Evolutionary conservation across 1,140 invertebrate genomes (phyloP), one percentile per base, ranked within the genome.

Genomic region (Drosophila funebris): DNA sequence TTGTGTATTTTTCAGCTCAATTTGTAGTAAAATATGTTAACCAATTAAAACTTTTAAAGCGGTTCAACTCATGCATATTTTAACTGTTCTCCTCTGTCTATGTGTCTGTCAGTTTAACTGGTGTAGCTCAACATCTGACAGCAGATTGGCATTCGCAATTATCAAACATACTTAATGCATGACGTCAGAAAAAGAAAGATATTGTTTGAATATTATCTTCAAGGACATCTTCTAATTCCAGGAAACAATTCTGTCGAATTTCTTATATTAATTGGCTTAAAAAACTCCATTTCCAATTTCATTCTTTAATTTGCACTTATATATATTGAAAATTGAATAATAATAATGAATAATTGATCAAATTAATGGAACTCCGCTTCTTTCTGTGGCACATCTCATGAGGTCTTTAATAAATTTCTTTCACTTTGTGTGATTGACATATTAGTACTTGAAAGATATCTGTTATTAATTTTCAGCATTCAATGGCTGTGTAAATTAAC

Each of bases 101-200:
- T 36, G 8, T 46, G 0, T 46, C n/a, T 27, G 22, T 18, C 16
- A 20, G 39, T 16, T 43, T 43, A 43, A 16, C 44, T 44, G 22
- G 1, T 46, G 43, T 24, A 24, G 13, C 20, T 8, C 33, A 24
- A 57, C 36, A 52, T 57, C 8, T 66, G 61, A 72, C 61, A 52
- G 20, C 62, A 66, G 69, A 44, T 57, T 66, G 53, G 8, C 69
- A 66, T 24, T 50, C 20, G 20, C 31, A 66, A 64, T 71, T 66
- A 64, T 57, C 20, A 7, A 18, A 6, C 20, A 18, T 18, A n/a
- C 16, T 33, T 31, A 31, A 18, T 29, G 27, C 13, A 2, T 31
- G 13, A 29, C 24, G 29, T n/a, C 24, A 8, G 1, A 13, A 31
- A 31, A 43, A 3, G 5, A 9, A 44, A 8, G 6, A 13, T 13